These are phyloP conservation scores for Apodemia zela DNA, from an alignment of 2,888 invertebrate species.

Conservation along the genomic window DNA sequence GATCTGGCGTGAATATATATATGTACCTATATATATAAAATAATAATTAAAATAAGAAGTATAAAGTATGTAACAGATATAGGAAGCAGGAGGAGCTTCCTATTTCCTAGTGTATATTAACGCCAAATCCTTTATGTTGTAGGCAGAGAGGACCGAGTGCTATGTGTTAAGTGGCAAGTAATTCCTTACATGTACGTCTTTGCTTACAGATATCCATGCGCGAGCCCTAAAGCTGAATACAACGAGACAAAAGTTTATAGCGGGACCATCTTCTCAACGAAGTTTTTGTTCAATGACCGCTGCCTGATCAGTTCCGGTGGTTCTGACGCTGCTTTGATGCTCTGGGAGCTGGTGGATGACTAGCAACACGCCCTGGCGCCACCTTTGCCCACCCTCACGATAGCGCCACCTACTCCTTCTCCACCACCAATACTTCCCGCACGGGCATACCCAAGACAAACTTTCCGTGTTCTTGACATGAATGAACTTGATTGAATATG, in stretches of 20 bases:
- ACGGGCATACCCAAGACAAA: constrained; percentile 44
- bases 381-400: constrained; percentile 58
- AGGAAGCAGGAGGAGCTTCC: no score
- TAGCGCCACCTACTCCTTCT: constrained; percentile 66
- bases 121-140: no score
- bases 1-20: no score
- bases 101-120: no score
- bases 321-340: constrained; percentile 92
- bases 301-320: constrained; percentile 93
- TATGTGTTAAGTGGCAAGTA: neutral
- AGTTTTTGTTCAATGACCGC: constrained; percentile 93
- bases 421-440: constrained; percentile 48
- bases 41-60: no score
- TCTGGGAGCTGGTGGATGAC: constrained; percentile 93
- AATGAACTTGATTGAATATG: constrained; percentile 68
- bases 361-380: constrained; percentile 69
- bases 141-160: no score
- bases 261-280: constrained; percentile 87
- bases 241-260: constrained; percentile 94
- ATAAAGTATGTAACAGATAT: no score
- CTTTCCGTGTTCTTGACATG: constrained; percentile 62
- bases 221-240: constrained; percentile 92
- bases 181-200: neutral
- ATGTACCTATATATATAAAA: no score
- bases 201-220: constrained; percentile 88